Conservation (phyloP, 2,888 invertebrate species). For the Syritta pipiens region DNA sequence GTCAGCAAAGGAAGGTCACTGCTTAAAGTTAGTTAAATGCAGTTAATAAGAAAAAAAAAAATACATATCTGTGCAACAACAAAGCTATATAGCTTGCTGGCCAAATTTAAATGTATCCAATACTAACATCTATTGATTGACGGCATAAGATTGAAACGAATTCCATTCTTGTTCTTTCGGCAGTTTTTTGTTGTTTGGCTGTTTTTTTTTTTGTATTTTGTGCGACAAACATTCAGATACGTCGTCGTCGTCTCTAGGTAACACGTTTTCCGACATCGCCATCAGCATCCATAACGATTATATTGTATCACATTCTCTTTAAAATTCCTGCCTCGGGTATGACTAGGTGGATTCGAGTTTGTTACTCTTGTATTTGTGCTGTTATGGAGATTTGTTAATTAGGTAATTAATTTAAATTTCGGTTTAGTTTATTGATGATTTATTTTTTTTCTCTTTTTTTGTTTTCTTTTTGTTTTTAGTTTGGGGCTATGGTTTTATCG, state of each 20-base stretch:
- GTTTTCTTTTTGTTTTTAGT: too few relatives aligned
- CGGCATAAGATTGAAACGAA: constrained; percentile 24
- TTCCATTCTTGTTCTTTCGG: constrained; percentile 4
- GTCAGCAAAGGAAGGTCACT: too few relatives aligned
- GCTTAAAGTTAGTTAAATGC: too few relatives aligned
- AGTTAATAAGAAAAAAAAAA: too few relatives aligned
- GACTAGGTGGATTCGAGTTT: constrained; percentile 14
- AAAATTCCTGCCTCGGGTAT: constrained; percentile 18
- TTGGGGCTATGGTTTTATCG: constrained; percentile 6
- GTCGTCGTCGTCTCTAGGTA: too few relatives aligned
- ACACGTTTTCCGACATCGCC: constrained; percentile 21
- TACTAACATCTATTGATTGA: constrained; percentile 20
- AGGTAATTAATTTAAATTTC: constrained; percentile 33
- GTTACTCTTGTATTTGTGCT: constrained; percentile 20
- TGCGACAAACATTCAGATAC: too few relatives aligned
- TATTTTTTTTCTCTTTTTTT: constrained; percentile 28
- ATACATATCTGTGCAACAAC: too few relatives aligned
- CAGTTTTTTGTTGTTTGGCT: background rate
- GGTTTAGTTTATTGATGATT: constrained; percentile 34
- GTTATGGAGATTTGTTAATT: constrained; percentile 38
- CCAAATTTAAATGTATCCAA: constrained; percentile 11
- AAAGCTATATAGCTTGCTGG: too few relatives aligned
- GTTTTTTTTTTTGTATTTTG: background rate
- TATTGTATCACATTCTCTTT: constrained; percentile 40
- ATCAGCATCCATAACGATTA: constrained; percentile 40